Percentiles rank a stretch among this genome's conserved stretches.
These are phyloP conservation scores for Fissipunctia ypsillon DNA, from an alignment of 2,888 invertebrate species.

Conservation along the genomic window DNA sequence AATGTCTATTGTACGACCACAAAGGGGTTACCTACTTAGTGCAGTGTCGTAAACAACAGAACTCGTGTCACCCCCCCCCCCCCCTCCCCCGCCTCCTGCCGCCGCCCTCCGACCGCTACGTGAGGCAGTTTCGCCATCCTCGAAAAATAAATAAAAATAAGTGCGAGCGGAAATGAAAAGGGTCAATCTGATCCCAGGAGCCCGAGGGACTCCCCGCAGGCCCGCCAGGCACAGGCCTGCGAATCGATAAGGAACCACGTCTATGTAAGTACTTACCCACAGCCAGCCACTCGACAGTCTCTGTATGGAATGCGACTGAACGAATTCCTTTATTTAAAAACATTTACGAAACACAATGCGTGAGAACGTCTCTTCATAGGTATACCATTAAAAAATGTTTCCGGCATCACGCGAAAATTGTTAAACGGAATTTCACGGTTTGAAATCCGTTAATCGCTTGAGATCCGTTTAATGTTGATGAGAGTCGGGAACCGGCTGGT, in stretches of 20 bases:
- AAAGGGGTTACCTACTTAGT: constrained; percentile 69
- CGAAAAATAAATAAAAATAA: constrained; percentile 76
- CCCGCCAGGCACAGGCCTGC: constrained; percentile 17
- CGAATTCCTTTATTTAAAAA: constrained; percentile 42
- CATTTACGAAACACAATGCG: constrained; percentile 41
- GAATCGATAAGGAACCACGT: constrained; percentile 42
- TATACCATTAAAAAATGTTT: constrained; percentile 30
- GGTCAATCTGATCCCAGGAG: constrained; percentile 75
- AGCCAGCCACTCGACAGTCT: constrained; percentile 29
- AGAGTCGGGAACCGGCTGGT: neutral
- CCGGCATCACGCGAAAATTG: constrained; percentile 45
- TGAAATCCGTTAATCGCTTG: constrained; percentile 29
- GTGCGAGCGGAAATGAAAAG: constrained; percentile 76
- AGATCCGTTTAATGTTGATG: constrained; percentile 9
- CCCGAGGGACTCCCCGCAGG: constrained; percentile 63
- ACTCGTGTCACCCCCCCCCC: constrained; percentile 28
- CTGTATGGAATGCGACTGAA: constrained; percentile 30
- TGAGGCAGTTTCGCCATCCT: constrained; percentile 70
- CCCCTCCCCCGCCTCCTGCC: constrained; percentile 29
- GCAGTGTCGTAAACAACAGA: constrained; percentile 56
- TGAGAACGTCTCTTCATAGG: constrained; percentile 54
- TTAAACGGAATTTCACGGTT: constrained; percentile 42
- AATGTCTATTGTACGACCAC: constrained; percentile 63
- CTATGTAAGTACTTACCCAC: neutral
- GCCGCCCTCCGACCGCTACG: constrained; percentile 28